Conservation (phyloP, 2,797 vertebrate genomes). For the Borostomias antarcticus region DNA sequence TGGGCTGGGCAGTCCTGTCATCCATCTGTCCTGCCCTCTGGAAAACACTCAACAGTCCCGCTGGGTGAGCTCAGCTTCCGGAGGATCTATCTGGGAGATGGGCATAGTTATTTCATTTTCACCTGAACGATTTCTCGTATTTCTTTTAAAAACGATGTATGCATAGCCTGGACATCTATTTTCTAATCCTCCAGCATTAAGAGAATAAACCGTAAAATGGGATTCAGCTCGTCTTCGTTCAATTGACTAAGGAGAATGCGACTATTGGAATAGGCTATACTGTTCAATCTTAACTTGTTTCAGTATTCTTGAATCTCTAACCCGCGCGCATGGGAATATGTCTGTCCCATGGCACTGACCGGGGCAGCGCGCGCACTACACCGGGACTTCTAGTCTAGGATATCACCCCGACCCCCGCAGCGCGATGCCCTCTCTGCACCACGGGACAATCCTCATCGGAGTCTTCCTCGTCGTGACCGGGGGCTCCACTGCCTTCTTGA, state of each 20-base stretch:
- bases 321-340: not conserved
- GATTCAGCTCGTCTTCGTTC: not conserved
- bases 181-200: not conserved
- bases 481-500: slow-evolving; percentile 79
- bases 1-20: slow-evolving; percentile 66
- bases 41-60: slow-evolving; percentile 51
- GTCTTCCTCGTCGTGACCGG: slow-evolving; percentile 82
- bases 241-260: not conserved
- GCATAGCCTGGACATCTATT: not conserved
- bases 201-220: not conserved
- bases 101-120: not conserved
- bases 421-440: slow-evolving; percentile 81
- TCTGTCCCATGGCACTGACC: slow-evolving; percentile 38
- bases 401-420: slow-evolving; percentile 34
- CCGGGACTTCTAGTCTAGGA: slow-evolving; percentile 20
- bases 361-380: slow-evolving; percentile 34
- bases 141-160: not conserved
- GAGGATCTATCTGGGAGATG: not conserved
- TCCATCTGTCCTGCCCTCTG: slow-evolving; percentile 67
- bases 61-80: slow-evolving; percentile 37
- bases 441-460: slow-evolving; percentile 79
- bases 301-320: not conserved
- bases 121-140: not conserved
- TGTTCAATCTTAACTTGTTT: not conserved
- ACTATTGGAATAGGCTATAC: not conserved